Evolutionary conservation across 2,113 vertebrate genomes (phyloP), one percentile per base, ranked within the genome.

Genomic region (Halichoeres trimaculatus): DNA sequence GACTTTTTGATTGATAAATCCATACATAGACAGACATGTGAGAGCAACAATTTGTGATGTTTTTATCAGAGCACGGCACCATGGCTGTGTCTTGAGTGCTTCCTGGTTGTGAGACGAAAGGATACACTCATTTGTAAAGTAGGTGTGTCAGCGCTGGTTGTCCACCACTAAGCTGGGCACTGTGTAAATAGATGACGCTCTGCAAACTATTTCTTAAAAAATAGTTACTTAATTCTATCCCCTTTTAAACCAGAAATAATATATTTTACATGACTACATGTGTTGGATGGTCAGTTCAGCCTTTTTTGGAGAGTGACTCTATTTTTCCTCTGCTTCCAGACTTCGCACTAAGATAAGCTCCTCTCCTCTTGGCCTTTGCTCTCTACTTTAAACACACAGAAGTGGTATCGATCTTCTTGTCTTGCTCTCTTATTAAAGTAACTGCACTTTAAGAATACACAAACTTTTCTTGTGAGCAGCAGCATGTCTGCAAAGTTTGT

Each of bases 401-500:
- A 34, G 19, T 51, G 16, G 20, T 41, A 67, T 64, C 14, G 19
- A 57, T 14, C 43, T 24, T 43, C 23, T 71, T 2, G 24, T 64
- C 20, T 40, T 24, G 8, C 9, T 38, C n/a, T 73, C 1, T 7
- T 10, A 54, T 41, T 30, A 17, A 67, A 43, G n/a, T 16, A 20
- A 35, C 0, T 0, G 8, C 17, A n/a, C 10, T 40, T 40, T 20
- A 16, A 6, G 34, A 54, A 41, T 59, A 23, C 19, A 16, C 4
- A 20, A 61, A 47, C 30, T 50, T 22, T 52, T 48, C 24, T 48
- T 66, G 56, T 45, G 24, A 55, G 24, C 11, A 62, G 54, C 30
- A 11, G 52, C 23, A 56, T 36, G n/a, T 19, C 41, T 26, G 58
- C 35, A 41, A 60, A 4, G 11, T 53, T 65, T 43, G 34, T 62